Percentiles rank a stretch among this genome's conserved stretches.
Conservation (phyloP, 1,140 invertebrate genomes). For the Cyphomyrmex costatus region DNA sequence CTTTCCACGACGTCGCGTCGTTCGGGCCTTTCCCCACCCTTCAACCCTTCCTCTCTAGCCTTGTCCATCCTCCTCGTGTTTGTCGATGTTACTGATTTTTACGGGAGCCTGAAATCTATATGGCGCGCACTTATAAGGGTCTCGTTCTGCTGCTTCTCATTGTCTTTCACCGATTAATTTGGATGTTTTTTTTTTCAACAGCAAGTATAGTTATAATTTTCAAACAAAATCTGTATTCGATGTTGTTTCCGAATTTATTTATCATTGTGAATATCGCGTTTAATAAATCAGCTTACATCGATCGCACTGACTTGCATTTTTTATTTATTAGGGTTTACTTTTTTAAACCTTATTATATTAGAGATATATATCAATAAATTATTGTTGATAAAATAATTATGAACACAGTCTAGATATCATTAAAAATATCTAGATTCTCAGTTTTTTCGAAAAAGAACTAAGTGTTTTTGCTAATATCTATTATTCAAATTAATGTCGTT, state of each 20-base stretch:
- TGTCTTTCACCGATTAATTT: constrained; percentile 20
- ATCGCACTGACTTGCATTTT: no score
- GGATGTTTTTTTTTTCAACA: constrained; percentile 41
- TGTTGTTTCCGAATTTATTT: constrained; percentile 20
- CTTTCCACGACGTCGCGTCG: constrained; percentile 65
- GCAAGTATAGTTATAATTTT: not conserved
- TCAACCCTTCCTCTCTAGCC: constrained; percentile 43
- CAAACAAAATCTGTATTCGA: constrained; percentile 62
- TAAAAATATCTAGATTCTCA: no score
- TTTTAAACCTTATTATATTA: no score
- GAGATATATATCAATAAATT: constrained; percentile 12
- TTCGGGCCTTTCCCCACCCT: constrained; percentile 58
- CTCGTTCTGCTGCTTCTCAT: constrained; percentile 52
- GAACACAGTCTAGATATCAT: no score
- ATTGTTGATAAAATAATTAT: not conserved
- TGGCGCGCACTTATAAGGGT: constrained; percentile 21
- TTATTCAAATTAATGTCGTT: no score
- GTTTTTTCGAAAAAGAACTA: no score
- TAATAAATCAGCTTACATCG: constrained; percentile 1
- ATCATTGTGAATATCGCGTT: not conserved
- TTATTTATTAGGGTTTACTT: no score
- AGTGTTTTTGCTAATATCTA: no score
- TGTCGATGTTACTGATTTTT: constrained; percentile 70
- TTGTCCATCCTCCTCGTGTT: constrained; percentile 9
- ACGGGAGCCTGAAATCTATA: constrained; percentile 61